Evolutionary conservation across 2,888 invertebrate genomes (phyloP).

Genomic region (Thymelicus lineola): DNA sequence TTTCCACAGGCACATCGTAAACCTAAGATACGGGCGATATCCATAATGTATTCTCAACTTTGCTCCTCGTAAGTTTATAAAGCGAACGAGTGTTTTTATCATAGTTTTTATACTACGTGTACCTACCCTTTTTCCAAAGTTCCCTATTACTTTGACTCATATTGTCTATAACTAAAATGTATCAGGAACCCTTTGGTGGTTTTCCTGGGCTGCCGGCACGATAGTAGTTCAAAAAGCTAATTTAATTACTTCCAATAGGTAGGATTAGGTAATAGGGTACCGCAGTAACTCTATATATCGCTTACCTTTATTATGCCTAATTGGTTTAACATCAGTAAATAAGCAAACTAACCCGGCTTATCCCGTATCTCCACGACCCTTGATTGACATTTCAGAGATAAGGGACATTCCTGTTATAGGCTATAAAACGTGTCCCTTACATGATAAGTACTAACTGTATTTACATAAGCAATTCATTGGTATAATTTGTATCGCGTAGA

Average conservation of each 20-base stretch:
- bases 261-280: no score
- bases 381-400: slow-evolving; percentile 1
- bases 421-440: neutral
- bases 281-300: no score
- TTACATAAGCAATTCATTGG: neutral
- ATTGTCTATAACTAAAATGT: no score
- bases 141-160: no score
- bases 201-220: neutral
- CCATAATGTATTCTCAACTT: slow-evolving; percentile 12
- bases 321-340: slow-evolving; percentile 1
- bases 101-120: neutral
- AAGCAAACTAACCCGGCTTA: neutral
- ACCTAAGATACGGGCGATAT: slow-evolving; percentile 15
- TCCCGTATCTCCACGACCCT: neutral
- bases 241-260: neutral
- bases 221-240: neutral
- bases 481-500: neutral
- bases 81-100: neutral
- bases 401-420: neutral
- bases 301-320: neutral
- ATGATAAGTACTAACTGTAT: neutral
- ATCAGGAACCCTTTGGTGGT: neutral
- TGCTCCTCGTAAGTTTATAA: slow-evolving; percentile 2
- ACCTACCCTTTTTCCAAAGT: no score
- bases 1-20: neutral